Conservation (phyloP, 2,888 invertebrate species). For the Sympetrum striolatum region DNA sequence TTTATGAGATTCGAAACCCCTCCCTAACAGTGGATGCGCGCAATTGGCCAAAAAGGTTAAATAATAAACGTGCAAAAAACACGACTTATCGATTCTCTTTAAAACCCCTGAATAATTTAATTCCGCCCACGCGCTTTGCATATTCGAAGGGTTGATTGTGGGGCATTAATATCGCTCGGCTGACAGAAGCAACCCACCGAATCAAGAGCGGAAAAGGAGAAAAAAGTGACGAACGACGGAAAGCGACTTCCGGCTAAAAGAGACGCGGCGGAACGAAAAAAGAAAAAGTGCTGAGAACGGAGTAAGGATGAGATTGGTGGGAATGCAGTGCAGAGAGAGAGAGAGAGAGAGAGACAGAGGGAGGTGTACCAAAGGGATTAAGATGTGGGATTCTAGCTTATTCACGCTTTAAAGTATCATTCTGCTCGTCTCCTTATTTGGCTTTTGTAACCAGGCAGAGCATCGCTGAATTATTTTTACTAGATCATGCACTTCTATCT, state of each 20-base stretch:
- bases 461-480: no score
- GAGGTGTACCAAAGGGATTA: background rate
- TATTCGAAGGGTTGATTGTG: background rate
- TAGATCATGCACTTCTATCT: no score
- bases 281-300: background rate
- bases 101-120: background rate
- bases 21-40: background rate
- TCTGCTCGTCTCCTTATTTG: no score
- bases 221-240: background rate
- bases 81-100: background rate
- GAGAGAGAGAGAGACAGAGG: background rate
- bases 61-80: background rate
- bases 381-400: background rate
- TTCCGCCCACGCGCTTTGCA: background rate
- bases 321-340: background rate
- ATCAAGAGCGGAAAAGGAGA: background rate
- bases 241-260: background rate
- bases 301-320: background rate
- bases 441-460: no score
- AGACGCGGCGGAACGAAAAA: background rate
- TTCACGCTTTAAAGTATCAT: no score
- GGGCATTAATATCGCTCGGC: background rate
- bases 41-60: background rate
- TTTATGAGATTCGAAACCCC: background rate
- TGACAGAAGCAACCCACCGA: background rate